Percentiles rank a stretch among this genome's conserved stretches.
Conservation (phyloP, 1,140 invertebrate genomes). For the Platyura marginata region DNA sequence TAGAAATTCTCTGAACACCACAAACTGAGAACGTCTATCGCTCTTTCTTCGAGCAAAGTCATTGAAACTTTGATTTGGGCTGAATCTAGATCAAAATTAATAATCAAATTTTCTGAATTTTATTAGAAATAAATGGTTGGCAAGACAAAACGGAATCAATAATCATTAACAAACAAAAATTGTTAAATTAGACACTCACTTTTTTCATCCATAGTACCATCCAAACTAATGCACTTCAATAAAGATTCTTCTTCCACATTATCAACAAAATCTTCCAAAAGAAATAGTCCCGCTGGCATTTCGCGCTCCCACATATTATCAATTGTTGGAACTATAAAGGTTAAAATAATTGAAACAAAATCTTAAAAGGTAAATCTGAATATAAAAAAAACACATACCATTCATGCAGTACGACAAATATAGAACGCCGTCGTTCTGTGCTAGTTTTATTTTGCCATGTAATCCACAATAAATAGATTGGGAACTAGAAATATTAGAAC, state of each 20-base stretch:
- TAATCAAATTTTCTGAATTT: too few species aligned
- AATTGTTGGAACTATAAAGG: constrained; percentile 19
- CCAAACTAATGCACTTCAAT: constrained; percentile 32
- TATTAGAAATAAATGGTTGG: too few species aligned
- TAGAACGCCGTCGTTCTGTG: constrained; percentile 31
- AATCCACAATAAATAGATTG: constrained; percentile 28
- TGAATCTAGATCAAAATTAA: too few species aligned
- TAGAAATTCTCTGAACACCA: too few species aligned
- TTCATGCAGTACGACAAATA: constrained; percentile 36
- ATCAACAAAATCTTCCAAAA: constrained; percentile 58
- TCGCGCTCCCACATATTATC: constrained; percentile 11
- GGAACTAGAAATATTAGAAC: constrained; percentile 27
- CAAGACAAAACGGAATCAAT: too few species aligned
- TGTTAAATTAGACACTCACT: too few species aligned
- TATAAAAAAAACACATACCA: constrained; percentile 1
- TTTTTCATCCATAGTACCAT: too few species aligned
- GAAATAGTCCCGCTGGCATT: constrained; percentile 47
- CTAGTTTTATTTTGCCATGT: constrained; percentile 31
- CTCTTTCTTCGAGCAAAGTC: too few species aligned
- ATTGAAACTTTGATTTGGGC: too few species aligned
- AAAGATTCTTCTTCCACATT: constrained; percentile 49
- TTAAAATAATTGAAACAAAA: constrained; percentile 12
- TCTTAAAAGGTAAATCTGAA: neutral
- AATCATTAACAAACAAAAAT: too few species aligned
- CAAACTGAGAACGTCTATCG: too few species aligned